Evolutionary conservation across 2,113 vertebrate species (phyloP).

Genomic region (Rhabdornis inornatus): DNA sequence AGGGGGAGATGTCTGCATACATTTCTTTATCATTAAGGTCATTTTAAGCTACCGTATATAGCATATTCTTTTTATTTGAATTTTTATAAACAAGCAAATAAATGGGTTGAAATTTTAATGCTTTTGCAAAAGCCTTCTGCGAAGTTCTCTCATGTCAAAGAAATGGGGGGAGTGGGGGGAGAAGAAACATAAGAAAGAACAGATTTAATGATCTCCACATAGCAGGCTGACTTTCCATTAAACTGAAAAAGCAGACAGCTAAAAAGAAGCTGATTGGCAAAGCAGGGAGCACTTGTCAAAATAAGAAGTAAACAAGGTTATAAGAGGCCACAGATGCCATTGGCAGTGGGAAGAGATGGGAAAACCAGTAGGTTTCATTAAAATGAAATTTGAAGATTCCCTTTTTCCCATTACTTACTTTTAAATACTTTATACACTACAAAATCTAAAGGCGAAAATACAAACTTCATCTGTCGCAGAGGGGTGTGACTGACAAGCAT

Average conservation of each 20-base stretch:
- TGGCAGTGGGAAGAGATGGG: background rate
- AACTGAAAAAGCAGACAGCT: background rate
- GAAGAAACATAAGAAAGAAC: background rate
- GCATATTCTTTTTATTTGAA: conserved; percentile 6
- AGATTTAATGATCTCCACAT: conserved; percentile 37
- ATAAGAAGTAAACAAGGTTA: conserved; percentile 12
- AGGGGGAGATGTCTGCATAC: background rate
- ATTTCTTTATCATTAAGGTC: background rate
- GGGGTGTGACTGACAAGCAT: background rate
- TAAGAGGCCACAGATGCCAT: background rate
- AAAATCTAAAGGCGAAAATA: background rate
- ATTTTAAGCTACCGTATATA: background rate
- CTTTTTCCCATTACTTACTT: background rate
- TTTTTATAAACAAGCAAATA: conserved; percentile 34
- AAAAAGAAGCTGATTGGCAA: conserved; percentile 26
- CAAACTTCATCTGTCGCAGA: background rate
- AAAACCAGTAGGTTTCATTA: background rate
- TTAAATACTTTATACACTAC: background rate
- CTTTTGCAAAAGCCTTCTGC: background rate
- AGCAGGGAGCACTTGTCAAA: background rate
- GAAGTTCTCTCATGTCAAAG: conserved; percentile 29
- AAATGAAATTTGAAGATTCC: background rate
- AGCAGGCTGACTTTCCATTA: conserved; percentile 11
- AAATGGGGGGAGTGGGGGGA: background rate
- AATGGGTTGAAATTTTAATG: conserved; percentile 11